Base-by-base conservation (phyloP, 2,888 invertebrate genomes). In the Corbicula japonica region DNA sequence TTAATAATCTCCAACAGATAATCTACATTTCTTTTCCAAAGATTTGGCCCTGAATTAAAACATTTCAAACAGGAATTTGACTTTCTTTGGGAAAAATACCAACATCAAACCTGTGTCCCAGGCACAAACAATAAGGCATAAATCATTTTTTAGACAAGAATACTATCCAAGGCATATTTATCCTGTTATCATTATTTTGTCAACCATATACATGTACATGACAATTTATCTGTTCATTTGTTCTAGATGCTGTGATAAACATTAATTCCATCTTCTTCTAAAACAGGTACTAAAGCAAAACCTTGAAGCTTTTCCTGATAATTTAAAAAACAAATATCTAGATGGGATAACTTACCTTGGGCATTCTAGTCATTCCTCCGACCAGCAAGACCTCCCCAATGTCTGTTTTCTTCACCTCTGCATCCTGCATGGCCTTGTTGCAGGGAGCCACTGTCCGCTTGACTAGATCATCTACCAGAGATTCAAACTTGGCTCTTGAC, bases 351-450 rank as follows among this genome's bases (percentile, higher is more conserved):
- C 75, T 56, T 87, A 95, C 98, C 77, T 98, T 98, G 0, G 99
- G 99, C 97, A 99, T 98, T 84, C 99, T 95, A 0, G 98, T 98
- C 99, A 99, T 99, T 82, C 99, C 99, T 72, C 99, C 99, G 18
- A 99, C 99, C 0, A 99, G 95, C 73, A 99, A 94, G 41, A 99
- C 98, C 92, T 99, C 99, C 0, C 98, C 98, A 87, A 99, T 98
- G 69, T 99, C 99, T 0, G 96, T 95, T 81, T 98, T 96, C 74
- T 96, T 95, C 1, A 98, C 97, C 93, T 98, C 98, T 0, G 98
- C 99, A 94, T 99, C 99, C 75, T 96, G 95, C 71, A 98, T 94
- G 1, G 98, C 99, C 91, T 98, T 97, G 94, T 98, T 97, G 94
- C 99, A 99, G 6, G 99, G 99, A 23, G 96, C 96, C 70, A 93